phyloP scores from a whole-genome alignment of 1,140 invertebrate genomes.

The Lithobius niger region DNA sequence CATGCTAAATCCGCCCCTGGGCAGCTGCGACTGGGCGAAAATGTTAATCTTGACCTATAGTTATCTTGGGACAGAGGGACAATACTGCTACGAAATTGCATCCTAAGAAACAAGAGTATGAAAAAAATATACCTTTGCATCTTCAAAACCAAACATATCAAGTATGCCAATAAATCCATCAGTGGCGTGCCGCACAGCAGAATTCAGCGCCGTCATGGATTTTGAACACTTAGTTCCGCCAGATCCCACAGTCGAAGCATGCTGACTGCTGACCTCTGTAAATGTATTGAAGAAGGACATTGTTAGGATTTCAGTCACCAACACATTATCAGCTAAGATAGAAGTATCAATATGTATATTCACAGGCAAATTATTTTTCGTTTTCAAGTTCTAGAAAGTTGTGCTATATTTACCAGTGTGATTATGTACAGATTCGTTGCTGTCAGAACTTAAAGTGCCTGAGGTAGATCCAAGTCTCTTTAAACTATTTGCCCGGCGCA shows the following conservation, averaged over 20 bases:
- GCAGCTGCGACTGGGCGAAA: too few relatives aligned
- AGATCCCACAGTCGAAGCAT: constrained; percentile 69
- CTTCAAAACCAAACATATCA: constrained; percentile 93
- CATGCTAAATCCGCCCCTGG: too few relatives aligned
- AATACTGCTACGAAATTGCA: too few relatives aligned
- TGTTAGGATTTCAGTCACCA: background rate
- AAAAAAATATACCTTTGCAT: constrained; percentile 46
- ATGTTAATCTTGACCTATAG: too few relatives aligned
- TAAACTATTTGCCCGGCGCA: constrained; percentile 76
- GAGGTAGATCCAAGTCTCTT: constrained; percentile 70
- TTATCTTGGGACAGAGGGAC: too few relatives aligned
- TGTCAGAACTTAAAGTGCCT: constrained; percentile 76
- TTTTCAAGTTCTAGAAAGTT: too few relatives aligned
- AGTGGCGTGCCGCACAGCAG: constrained; percentile 80
- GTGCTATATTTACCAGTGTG: constrained; percentile 38
- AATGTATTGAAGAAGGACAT: too few relatives aligned
- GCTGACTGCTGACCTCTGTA: constrained; percentile 53
- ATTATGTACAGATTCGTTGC: constrained; percentile 80
- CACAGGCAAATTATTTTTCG: too few relatives aligned
- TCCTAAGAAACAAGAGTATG: background rate
- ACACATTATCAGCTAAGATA: too few relatives aligned
- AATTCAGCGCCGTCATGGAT: constrained; percentile 75
- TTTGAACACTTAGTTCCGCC: constrained; percentile 66
- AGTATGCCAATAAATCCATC: constrained; percentile 89
- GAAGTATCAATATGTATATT: too few relatives aligned